Base-by-base conservation (phyloP, 2,888 invertebrate genomes). In the Dexiosoma caninum region DNA sequence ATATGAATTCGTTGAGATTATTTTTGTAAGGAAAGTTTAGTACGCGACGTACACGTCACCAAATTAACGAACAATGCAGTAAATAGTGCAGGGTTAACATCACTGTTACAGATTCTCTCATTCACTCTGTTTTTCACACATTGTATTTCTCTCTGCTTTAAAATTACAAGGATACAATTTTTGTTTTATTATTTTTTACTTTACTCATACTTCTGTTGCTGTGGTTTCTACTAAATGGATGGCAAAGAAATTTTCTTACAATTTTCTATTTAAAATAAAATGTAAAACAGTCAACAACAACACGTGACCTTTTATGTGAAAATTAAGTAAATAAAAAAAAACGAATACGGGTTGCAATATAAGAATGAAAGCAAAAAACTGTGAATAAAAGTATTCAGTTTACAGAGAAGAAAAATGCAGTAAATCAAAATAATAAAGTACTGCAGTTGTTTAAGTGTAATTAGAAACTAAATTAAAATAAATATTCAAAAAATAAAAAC, bases 391-490 rank as follows among this genome's bases (percentile, higher is more conserved):
- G 64, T 62, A 64, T 55, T 23, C 16, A 70, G 49, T 57, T n/a
- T n/a, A n/a, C n/a, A n/a, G n/a, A 60, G 12, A 69, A 37, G 14
- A 59, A 19, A 62, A 55, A 30, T 37, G 32, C 35, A 55, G 10
- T 40, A 10, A 40, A 57, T 37, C 42, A 7, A 46, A 53, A 55
- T 46, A 27, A 49, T 49, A 46, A 40, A 64, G 2, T 14, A 59
- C 42, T 71, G 64, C 64, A 71, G 64, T 71, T 67, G 49, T 57
- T 46, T 23, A 71, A 64, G 49, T 59, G 70, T 51, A 55, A 66
- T 78, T 71, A 71, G 19, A 78, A 66, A 66, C 64, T 49, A 64
- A 78, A 78, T 71, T 78, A 44, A 78, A 66, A 64, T 66, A 67
- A 51, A 66, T 49, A 64, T 42, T 49, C 16, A 40, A 55, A 62